phyloP scores from a whole-genome alignment of 2,113 vertebrate genomes.

The Pontoporia blainvillei region DNA sequence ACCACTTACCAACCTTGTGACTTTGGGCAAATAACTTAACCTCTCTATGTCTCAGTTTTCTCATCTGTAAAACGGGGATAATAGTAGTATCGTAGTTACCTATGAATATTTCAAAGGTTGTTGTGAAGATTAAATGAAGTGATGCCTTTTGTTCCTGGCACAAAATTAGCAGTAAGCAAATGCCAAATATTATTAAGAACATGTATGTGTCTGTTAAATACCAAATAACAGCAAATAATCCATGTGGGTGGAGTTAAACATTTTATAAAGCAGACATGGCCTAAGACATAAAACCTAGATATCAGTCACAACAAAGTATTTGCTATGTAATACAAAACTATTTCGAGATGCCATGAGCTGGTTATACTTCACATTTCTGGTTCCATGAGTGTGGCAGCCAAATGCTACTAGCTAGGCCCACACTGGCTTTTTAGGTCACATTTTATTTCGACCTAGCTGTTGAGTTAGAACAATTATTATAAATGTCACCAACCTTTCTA shows the following conservation, averaged over 20 bases:
- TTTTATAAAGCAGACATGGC: background rate
- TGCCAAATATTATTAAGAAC: background rate
- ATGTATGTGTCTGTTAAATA: background rate
- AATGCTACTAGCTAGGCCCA: background rate
- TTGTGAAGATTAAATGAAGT: background rate
- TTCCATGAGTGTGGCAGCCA: background rate
- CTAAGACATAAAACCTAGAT: background rate
- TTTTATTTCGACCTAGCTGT: background rate
- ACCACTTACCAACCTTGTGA: background rate
- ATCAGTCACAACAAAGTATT: background rate
- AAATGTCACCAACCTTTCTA: background rate
- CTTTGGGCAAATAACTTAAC: background rate
- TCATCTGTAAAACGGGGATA: background rate
- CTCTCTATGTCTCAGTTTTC: background rate
- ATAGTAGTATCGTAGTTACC: background rate
- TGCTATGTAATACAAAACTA: background rate
- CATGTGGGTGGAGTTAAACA: background rate
- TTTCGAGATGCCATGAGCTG: background rate
- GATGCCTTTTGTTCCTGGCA: background rate
- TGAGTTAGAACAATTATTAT: background rate
- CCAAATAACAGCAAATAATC: background rate
- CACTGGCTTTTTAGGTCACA: background rate
- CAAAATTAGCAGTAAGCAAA: conserved; percentile 16
- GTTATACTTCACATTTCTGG: background rate
- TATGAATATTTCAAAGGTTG: background rate